Conservation (phyloP, 1,140 invertebrate species). For the Tetraneura akinire region DNA sequence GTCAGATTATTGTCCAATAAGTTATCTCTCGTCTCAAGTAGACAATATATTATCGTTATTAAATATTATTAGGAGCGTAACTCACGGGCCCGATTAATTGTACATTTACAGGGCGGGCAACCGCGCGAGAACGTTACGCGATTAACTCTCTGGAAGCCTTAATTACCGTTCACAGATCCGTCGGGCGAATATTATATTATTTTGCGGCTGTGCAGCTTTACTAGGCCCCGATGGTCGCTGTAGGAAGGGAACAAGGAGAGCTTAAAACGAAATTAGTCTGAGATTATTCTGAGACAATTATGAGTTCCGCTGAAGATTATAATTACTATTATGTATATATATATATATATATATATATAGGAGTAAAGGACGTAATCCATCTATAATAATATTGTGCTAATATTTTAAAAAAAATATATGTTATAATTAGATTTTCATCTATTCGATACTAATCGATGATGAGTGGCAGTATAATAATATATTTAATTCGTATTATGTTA, state of each 20-base stretch:
- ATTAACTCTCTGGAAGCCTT: background rate
- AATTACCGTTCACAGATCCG: constrained; percentile 13
- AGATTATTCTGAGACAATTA: constrained; percentile 1
- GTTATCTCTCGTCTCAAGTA: background rate
- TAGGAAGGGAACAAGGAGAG: background rate
- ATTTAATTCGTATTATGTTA: too few relatives aligned
- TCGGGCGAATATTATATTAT: constrained; percentile 5
- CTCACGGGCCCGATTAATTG: constrained; percentile 14
- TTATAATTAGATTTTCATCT: too few relatives aligned
- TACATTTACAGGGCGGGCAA: background rate
- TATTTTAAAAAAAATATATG: too few relatives aligned
- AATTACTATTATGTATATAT: background rate
- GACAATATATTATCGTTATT: too few relatives aligned
- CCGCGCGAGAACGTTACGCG: background rate
- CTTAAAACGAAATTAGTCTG: constrained; percentile 24
- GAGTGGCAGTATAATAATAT: too few relatives aligned
- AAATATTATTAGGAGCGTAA: background rate
- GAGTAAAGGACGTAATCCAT: too few relatives aligned
- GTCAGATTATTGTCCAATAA: background rate
- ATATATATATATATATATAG: background rate
- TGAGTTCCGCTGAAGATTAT: background rate
- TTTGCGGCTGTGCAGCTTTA: constrained; percentile 12
- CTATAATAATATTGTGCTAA: too few relatives aligned
- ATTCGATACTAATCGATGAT: too few relatives aligned
- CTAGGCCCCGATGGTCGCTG: background rate